phyloP scores from a whole-genome alignment of 1,140 invertebrate species.

The Drosophila busckii region DNA sequence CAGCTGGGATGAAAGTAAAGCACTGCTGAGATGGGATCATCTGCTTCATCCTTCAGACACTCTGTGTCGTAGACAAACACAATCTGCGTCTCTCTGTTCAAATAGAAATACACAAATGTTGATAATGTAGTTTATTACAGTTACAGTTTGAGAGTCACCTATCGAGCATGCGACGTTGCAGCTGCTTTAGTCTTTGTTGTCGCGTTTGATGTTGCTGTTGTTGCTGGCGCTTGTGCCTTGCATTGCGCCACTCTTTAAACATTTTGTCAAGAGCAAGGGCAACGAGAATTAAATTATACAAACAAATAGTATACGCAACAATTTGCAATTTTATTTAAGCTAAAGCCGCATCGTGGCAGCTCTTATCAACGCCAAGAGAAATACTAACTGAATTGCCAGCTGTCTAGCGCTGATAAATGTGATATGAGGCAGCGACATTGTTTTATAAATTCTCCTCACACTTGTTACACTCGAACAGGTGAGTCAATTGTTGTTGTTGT shows the following conservation, averaged over 20 bases:
- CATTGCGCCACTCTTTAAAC: slow-evolving; percentile 55
- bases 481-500: too few relatives aligned
- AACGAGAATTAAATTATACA: background rate
- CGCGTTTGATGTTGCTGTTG: slow-evolving; percentile 30
- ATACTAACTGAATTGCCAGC: slow-evolving; percentile 53
- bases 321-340: slow-evolving; percentile 6
- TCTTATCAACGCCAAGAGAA: slow-evolving; percentile 46
- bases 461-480: background rate
- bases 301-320: background rate
- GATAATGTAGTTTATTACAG: background rate
- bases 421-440: slow-evolving; percentile 53
- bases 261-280: slow-evolving; percentile 21
- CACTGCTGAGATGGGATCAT: slow-evolving; percentile 91
- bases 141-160: slow-evolving; percentile 34
- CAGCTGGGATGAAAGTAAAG: slow-evolving; percentile 93
- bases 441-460: slow-evolving; percentile 56
- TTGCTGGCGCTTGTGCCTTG: slow-evolving; percentile 48
- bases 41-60: slow-evolving; percentile 86
- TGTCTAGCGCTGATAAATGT: slow-evolving; percentile 48
- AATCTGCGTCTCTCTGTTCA: slow-evolving; percentile 90
- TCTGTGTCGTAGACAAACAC: slow-evolving; percentile 92
- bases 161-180: slow-evolving; percentile 21
- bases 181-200: slow-evolving; percentile 4
- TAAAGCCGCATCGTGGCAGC: slow-evolving; percentile 39
- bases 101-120: background rate